Conservation (phyloP, 1,140 invertebrate species). For the Bilobella aurantiaca region DNA sequence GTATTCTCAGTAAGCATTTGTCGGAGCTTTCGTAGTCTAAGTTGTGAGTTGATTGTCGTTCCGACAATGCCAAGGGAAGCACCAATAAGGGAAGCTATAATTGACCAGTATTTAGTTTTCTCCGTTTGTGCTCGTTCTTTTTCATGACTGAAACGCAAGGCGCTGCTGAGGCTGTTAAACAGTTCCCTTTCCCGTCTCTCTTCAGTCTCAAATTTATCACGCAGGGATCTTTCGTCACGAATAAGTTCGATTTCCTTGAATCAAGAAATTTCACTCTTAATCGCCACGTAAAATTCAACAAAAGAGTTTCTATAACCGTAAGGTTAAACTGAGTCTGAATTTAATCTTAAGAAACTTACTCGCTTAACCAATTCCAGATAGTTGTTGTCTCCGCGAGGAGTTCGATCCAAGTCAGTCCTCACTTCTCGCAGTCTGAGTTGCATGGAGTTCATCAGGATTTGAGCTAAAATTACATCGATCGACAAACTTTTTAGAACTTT, state of each 20-base stretch:
- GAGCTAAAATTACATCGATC: constrained; percentile 39
- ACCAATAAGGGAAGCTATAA: constrained; percentile 58
- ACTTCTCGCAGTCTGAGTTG: constrained; percentile 54
- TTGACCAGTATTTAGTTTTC: constrained; percentile 66
- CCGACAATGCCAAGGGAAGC: constrained; percentile 27
- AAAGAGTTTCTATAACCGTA: not conserved
- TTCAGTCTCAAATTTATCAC: constrained; percentile 26
- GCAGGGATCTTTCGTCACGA: constrained; percentile 28
- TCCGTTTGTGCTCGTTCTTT: constrained; percentile 60
- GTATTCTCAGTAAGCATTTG: constrained; percentile 4
- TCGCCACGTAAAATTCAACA: not conserved
- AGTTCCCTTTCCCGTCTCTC: constrained; percentile 52
- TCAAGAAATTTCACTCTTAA: not conserved
- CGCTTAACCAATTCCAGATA: constrained; percentile 50
- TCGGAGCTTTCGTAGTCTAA: constrained; percentile 20
- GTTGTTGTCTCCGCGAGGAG: constrained; percentile 54
- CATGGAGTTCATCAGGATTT: constrained; percentile 45
- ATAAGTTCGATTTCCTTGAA: constrained; percentile 33
- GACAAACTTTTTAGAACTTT: not conserved
- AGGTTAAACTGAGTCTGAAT: no score
- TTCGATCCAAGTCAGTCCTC: constrained; percentile 56
- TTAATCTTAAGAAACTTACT: constrained; percentile 32
- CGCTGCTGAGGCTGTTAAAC: constrained; percentile 54
- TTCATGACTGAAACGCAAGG: constrained; percentile 60
- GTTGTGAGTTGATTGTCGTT: constrained; percentile 25